Evolutionary conservation across 2,888 invertebrate genomes (phyloP), one percentile per base, ranked within the genome.

Genomic region (Brachypterus glaber): DNA sequence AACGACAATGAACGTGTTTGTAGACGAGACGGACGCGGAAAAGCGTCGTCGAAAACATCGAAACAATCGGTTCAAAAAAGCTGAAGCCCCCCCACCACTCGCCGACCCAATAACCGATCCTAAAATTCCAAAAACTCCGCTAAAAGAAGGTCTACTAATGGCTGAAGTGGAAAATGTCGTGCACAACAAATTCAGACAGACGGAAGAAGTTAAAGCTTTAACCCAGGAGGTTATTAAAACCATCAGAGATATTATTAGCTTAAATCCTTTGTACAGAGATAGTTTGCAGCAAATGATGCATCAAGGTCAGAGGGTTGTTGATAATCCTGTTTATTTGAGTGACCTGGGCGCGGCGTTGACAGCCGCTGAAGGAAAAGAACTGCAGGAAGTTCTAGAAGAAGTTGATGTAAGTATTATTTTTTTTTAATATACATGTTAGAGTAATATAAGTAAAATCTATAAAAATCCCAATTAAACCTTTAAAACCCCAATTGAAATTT

Each of bases 211-310:
- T 9, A 97, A 96, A 69, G 96, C 96, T 0, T 61, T 95, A 38
- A 95, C 92, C 0, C 93, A 95, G 64, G 96, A 97, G 71, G 79
- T 96, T 40, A 92, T 96, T 30, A 93, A 96, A 68, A 97, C 96
- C 0, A 93, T 97, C 47, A 73, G 95, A 37, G 98, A 98, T 67
- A 95, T 98, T 41, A 95, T 98, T 44, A 88, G 90, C 48, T 76
- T 97, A 71, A 98, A 97, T 75, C 93, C 96, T 1, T 68, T 98
- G 40, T 97, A 97, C 61, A 82, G 95, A 48, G 97, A 98, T 62
- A 92, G 93, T 34, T 76, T 98, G n/a, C 91, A 93, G 59, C 93
- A 96, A 67, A 92, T 98, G 82, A 71, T 98, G 55, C 92, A 95
- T 52, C 92, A 93, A 56, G 95, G 95, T 2, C 93, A 95, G 64